Conservation (phyloP, 1,140 invertebrate species). For the Brachionus rotundiformis region DNA sequence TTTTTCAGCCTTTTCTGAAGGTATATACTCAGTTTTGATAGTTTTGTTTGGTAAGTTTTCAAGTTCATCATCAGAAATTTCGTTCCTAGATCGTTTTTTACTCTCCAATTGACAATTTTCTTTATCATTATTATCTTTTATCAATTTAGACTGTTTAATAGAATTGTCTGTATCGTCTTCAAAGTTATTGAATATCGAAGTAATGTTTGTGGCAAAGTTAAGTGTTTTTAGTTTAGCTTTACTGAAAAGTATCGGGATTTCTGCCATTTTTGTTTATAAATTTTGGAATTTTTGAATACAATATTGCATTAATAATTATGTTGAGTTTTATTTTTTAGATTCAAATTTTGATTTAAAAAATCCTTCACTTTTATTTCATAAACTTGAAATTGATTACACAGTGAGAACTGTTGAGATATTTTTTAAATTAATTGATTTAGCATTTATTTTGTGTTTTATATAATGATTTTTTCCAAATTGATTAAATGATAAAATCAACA, state of each 20-base stretch:
- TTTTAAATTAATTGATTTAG: background rate
- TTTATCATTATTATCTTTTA: background rate
- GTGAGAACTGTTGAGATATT: background rate
- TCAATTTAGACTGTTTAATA: background rate
- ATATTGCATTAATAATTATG: background rate
- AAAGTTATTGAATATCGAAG: conserved; percentile 36
- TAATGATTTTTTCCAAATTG: background rate
- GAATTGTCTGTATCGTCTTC: background rate
- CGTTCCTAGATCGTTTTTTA: background rate
- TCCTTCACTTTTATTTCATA: background rate
- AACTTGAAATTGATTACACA: background rate
- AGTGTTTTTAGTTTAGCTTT: conserved; percentile 34
- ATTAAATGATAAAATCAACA: background rate
- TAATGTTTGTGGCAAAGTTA: conserved; percentile 25
- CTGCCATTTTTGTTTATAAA: conserved; percentile 16
- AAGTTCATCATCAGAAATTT: background rate
- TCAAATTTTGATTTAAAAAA: conserved; percentile 12
- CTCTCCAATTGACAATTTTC: background rate
- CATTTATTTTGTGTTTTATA: background rate
- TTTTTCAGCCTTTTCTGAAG: background rate
- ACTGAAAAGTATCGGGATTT: conserved; percentile 1
- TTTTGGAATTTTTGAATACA: background rate
- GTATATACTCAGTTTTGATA: background rate
- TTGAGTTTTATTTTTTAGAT: background rate
- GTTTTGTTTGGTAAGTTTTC: background rate